phyloP scores from a whole-genome alignment of 2,113 vertebrate genomes.

The Alethe castanea region DNA sequence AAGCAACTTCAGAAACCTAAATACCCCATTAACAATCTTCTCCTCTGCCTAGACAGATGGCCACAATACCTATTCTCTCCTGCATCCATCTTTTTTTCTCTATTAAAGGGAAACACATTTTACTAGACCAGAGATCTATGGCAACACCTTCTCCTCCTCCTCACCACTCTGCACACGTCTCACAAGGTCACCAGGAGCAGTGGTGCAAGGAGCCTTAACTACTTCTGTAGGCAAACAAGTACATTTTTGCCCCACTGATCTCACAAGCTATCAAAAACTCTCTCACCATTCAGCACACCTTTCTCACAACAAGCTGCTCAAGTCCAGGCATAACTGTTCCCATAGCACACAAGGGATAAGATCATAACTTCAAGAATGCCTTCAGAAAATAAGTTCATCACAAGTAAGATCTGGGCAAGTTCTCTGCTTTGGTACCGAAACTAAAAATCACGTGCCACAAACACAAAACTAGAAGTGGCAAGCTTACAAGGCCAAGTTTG shows the following conservation, averaged over 20 bases:
- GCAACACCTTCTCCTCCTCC: background rate
- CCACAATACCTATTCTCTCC: background rate
- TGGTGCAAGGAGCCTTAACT: background rate
- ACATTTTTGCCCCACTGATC: background rate
- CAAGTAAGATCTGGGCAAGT: background rate
- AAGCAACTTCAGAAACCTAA: background rate
- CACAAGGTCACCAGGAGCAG: background rate
- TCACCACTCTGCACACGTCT: background rate
- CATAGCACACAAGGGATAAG: background rate
- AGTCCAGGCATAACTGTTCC: background rate
- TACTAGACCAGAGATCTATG: background rate
- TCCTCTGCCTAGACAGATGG: background rate
- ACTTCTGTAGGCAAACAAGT: background rate
- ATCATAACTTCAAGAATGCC: rapidly evolving
- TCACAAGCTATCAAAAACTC: background rate
- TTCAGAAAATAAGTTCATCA: background rate
- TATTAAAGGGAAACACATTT: background rate
- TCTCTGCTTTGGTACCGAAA: background rate
- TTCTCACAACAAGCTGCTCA: background rate
- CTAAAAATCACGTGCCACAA: background rate
- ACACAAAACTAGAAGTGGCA: background rate
- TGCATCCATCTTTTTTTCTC: background rate
- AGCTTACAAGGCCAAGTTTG: background rate
- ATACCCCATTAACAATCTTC: background rate
- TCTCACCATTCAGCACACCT: background rate